A percentile compares a stretch with the other conserved stretches of the same genome.
Evolutionary conservation across 2,888 invertebrate species (phyloP).

Genomic region (Leptinotarsa juncta): DNA sequence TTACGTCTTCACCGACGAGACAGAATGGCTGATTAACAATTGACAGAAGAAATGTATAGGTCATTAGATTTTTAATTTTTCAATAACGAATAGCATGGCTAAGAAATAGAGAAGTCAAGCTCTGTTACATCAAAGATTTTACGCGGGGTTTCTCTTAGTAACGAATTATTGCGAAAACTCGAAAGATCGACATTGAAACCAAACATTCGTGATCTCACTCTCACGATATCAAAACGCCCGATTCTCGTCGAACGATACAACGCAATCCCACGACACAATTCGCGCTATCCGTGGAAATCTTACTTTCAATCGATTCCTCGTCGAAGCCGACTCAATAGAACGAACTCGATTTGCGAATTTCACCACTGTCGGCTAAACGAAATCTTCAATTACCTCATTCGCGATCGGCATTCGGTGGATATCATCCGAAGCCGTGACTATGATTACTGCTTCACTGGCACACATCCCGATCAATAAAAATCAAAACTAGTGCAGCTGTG

Average conservation of each 20-base stretch:
- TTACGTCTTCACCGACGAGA: no score
- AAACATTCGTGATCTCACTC: neutral
- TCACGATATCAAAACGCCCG: neutral
- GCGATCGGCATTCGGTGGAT: slow-evolving; percentile 4
- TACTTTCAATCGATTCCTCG: slow-evolving; percentile 6
- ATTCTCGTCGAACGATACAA: neutral
- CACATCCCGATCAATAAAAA: slow-evolving; percentile 43
- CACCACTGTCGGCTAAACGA: slow-evolving; percentile 17
- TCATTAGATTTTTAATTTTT: no score
- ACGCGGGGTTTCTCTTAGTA: no score
- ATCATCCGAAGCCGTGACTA: slow-evolving; percentile 20
- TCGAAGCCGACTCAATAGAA: neutral
- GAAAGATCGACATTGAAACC: no score
- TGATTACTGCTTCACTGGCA: slow-evolving; percentile 32
- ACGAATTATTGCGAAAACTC: no score
- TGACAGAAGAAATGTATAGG: no score
- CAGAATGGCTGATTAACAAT: no score
- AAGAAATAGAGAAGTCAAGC: no score
- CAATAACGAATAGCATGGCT: no score
- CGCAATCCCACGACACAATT: slow-evolving; percentile 15
- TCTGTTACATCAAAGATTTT: no score
- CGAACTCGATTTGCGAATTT: slow-evolving; percentile 5
- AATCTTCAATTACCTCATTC: slow-evolving; percentile 7
- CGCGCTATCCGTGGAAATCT: slow-evolving; percentile 1
- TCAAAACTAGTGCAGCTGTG: slow-evolving; percentile 48